phyloP scores from a whole-genome alignment of 2,888 invertebrate species.

The Ormyrus thymus region DNA sequence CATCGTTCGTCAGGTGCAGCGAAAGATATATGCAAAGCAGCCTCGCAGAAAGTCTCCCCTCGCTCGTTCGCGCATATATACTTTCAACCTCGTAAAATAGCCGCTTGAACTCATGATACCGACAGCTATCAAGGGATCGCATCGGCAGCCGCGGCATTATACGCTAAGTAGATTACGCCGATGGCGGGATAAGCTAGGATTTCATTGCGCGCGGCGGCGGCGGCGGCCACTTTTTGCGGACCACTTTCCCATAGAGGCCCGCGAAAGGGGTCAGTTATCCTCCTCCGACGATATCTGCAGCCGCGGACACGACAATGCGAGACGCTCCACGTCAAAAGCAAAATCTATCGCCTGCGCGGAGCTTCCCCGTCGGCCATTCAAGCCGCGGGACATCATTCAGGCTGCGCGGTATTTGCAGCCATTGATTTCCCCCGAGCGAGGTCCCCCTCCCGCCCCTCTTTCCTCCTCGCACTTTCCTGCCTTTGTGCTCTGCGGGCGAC shows the following conservation, averaged over 20 bases:
- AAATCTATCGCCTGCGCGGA: constrained; percentile 10
- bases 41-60: no score
- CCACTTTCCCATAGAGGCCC: constrained; percentile 33
- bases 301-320: background rate
- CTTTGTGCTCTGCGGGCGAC: background rate
- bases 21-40: no score
- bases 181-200: constrained; percentile 26
- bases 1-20: no score
- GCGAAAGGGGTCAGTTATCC: constrained; percentile 33
- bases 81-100: no score
- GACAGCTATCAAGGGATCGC: no score
- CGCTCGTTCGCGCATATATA: no score
- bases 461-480: constrained; percentile 23
- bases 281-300: background rate
- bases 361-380: constrained; percentile 4
- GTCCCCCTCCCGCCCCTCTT: background rate
- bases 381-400: constrained; percentile 12
- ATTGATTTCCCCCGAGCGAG: constrained; percentile 15
- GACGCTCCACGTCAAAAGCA: constrained; percentile 2
- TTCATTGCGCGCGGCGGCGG: constrained; percentile 4
- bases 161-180: background rate
- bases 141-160: no score
- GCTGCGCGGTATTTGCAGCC: background rate
- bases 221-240: constrained; percentile 27
- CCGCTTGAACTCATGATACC: no score